Base-by-base conservation (phyloP, 2,797 vertebrate genomes). In the Spinibarbus caldwelli region DNA sequence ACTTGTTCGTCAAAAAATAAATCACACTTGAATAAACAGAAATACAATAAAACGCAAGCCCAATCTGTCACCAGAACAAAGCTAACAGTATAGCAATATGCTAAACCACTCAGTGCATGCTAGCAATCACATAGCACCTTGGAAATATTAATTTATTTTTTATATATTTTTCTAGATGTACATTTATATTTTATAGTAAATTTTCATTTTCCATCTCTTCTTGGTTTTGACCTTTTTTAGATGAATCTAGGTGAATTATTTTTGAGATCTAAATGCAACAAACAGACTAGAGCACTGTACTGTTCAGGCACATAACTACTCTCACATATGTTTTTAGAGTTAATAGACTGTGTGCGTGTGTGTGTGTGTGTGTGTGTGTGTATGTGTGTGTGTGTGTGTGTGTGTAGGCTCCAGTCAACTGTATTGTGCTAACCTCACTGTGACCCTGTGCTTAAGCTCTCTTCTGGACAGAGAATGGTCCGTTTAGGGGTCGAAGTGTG, bases 391-490 rank as follows among this genome's bases (percentile, higher is more conserved):
- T 72, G 71, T 62, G 83, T 38, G 64, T 59, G 73, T 59, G 68
- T 45, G 73, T 66, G 38, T 64, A 54, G 91, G 92, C 90, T 92
- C 92, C 92, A 94, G 92, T 92, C 90, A 87, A 90, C 91, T 90
- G 92, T 95, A 95, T 95, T 95, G 94, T 93, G 93, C 87, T 95
- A 95, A 95, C 95, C 94, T 94, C 91, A 64, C 83, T 57, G 84
- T 94, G 94, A 95, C 93, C 94, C 90, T 84, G 83, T 87, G 82
- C 90, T 83, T 87, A 88, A 90, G 80, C 87, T 82, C 82, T 82
- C 80, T 78, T 85, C 52, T 59, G 64, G 80, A 83, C 68, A 76
- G 64, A 85, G 80, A 83, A 83, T 80, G 82, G 36, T 76, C 71
- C 31, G 17, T 71, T 85, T 79, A 82, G 64, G 83, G 86, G 76